These are phyloP conservation scores for Dryadula phaetusa DNA, from an alignment of 2,888 invertebrate genomes.

Conservation along the genomic window DNA sequence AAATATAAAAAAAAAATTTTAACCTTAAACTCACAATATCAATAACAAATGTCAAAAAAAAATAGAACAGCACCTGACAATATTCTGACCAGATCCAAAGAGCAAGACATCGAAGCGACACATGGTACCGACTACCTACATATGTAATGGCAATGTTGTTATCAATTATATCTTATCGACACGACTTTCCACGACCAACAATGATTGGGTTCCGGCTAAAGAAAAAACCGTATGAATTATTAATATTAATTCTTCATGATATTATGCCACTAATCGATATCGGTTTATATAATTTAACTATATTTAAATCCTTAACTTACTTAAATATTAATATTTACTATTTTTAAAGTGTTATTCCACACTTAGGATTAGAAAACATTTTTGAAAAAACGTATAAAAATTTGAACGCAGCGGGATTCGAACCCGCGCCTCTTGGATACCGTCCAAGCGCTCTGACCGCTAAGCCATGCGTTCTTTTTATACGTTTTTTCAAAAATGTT, in stretches of 20 bases:
- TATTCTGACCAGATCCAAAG: slow-evolving; percentile 63
- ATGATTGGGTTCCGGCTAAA: slow-evolving; percentile 35
- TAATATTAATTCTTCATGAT: slow-evolving; percentile 7
- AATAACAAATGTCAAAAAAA: slow-evolving; percentile 4
- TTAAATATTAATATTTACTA: too few relatives aligned
- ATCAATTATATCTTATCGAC: slow-evolving; percentile 62
- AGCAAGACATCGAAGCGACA: slow-evolving; percentile 67
- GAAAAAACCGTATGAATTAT: slow-evolving; percentile 14
- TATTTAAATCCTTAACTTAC: not conserved
- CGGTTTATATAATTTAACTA: not conserved
- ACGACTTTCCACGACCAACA: slow-evolving; percentile 56
- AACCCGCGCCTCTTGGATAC: too few relatives aligned
- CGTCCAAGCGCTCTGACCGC: too few relatives aligned
- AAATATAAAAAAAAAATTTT: not conserved
- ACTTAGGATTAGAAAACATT: too few relatives aligned
- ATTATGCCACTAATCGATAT: not conserved
- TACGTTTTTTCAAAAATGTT: too few relatives aligned
- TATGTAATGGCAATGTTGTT: slow-evolving; percentile 47
- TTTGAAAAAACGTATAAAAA: too few relatives aligned
- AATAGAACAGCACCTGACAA: slow-evolving; percentile 65
- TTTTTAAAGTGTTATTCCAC: too few relatives aligned
- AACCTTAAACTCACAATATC: not conserved
- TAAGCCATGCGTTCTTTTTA: too few relatives aligned
- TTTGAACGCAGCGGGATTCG: too few relatives aligned
- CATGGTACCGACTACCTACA: slow-evolving; percentile 54